Evolutionary conservation across 2,888 invertebrate genomes (phyloP).

Genomic region (Cephus runcator): DNA sequence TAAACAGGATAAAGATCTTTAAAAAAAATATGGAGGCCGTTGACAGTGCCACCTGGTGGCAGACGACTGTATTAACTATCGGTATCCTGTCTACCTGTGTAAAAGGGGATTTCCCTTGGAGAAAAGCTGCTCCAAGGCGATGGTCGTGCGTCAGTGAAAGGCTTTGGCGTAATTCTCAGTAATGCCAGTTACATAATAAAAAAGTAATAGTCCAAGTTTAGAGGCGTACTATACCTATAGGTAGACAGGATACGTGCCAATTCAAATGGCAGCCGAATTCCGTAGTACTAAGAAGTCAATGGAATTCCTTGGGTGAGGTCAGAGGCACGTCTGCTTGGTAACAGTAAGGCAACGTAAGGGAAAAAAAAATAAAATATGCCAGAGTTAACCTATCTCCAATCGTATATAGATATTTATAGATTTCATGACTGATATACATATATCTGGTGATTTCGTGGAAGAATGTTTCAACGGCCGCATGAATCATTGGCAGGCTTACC

Average conservation of each 20-base stretch:
- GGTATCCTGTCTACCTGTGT: neutral
- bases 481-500: neutral
- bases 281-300: neutral
- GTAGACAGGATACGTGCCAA: neutral
- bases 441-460: neutral
- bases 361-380: neutral
- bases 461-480: neutral
- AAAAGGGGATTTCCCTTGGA: conserved; percentile 20
- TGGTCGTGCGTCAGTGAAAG: conserved; percentile 25
- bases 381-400: neutral
- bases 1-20: neutral
- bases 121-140: neutral
- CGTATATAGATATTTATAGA: neutral
- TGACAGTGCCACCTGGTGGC: neutral
- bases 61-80: neutral
- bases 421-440: neutral
- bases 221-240: neutral
- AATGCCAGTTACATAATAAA: neutral
- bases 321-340: neutral
- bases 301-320: neutral
- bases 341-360: neutral
- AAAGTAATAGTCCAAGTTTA: neutral
- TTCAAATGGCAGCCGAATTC: neutral
- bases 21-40: neutral
- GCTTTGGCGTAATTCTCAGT: conserved; percentile 1